Conservation (phyloP, 2,888 invertebrate species). For the Ophioninae sp. region DNA sequence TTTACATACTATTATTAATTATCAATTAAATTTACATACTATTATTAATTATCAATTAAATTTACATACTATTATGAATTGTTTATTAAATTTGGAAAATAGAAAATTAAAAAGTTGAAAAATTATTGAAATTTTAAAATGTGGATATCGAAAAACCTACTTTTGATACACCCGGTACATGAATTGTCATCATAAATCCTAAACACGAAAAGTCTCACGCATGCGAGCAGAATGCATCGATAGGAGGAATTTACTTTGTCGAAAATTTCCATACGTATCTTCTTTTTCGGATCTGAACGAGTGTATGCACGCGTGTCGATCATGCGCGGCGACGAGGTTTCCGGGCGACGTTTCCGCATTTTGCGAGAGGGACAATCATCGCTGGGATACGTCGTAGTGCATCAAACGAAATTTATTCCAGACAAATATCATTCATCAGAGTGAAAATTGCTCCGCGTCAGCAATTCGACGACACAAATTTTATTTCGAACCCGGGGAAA, state of each 20-base stretch:
- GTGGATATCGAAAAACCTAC: neutral
- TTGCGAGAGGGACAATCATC: neutral
- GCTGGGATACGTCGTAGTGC: neutral
- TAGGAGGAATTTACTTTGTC: conserved; percentile 4
- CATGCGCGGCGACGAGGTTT: neutral
- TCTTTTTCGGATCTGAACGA: neutral
- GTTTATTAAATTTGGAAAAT: no score
- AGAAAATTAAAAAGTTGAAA: no score
- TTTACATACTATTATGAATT: no score
- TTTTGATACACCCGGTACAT: neutral
- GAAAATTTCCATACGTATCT: conserved; percentile 24
- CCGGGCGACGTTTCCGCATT: neutral
- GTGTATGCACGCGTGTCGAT: neutral
- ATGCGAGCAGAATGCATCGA: neutral
- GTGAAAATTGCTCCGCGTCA: neutral
- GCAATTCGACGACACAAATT: neutral
- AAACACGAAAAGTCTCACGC: neutral
- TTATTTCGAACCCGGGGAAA: neutral
- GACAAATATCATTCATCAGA: conserved; percentile 28
- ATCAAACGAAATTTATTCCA: conserved; percentile 16
- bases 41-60: no score
- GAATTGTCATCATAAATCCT: neutral
- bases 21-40: no score
- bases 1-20: no score
- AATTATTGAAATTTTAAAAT: no score